These are phyloP conservation scores for Andrena minutula DNA, from an alignment of 2,888 invertebrate species.

Conservation along the genomic window DNA sequence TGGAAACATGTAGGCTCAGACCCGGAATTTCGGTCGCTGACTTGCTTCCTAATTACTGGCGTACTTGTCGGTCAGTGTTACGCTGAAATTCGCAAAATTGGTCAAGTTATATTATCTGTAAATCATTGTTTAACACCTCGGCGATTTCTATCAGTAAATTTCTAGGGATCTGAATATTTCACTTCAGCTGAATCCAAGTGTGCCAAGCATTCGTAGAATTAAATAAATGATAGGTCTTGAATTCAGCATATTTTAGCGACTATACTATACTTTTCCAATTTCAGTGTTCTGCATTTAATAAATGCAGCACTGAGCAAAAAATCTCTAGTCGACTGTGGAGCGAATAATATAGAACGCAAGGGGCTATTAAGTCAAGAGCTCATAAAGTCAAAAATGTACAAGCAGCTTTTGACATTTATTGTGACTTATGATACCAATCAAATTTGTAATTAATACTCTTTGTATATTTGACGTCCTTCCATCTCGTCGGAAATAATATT, in stretches of 20 bases:
- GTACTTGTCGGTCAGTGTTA: conserved; percentile 22
- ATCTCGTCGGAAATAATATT: not conserved
- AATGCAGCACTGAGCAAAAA: too few relatives aligned
- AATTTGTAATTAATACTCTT: not conserved
- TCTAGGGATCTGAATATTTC: not conserved
- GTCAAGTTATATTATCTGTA: not conserved
- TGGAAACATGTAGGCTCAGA: too few relatives aligned
- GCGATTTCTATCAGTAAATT: conserved; percentile 12
- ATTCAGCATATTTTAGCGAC: too few relatives aligned
- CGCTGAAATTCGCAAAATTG: conserved; percentile 32
- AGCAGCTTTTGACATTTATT: not conserved
- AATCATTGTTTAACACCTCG: conserved; percentile 4
- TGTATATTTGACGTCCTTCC: not conserved
- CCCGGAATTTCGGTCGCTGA: conserved; percentile 35
- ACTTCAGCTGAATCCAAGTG: too few relatives aligned
- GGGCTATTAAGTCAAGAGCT: too few relatives aligned
- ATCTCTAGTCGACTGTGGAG: too few relatives aligned
- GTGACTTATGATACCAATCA: not conserved
- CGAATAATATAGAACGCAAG: too few relatives aligned
- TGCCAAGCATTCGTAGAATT: too few relatives aligned
- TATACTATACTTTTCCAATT: too few relatives aligned
- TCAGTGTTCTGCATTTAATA: too few relatives aligned
- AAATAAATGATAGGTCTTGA: too few relatives aligned
- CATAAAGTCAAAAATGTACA: too few relatives aligned
- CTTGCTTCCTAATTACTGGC: conserved; percentile 35